Conservation (phyloP, 2,888 invertebrate genomes). For the Tenodera sinensis region DNA sequence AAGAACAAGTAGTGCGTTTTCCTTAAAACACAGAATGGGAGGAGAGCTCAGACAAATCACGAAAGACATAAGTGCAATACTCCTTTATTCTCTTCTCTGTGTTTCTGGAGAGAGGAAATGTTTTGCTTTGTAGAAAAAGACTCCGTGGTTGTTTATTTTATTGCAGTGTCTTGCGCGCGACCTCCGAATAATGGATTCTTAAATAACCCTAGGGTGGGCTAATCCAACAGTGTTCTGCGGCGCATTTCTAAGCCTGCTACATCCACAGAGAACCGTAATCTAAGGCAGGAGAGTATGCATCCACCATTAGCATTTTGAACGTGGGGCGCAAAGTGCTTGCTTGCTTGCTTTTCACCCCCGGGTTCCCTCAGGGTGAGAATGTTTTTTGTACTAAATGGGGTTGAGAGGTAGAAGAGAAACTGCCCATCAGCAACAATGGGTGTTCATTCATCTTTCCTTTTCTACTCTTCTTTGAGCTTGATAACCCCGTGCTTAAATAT, state of each 20-base stretch:
- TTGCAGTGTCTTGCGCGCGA: not conserved
- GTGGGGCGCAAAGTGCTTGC: not conserved
- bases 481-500: not conserved
- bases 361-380: not conserved
- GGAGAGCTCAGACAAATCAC: too few species aligned
- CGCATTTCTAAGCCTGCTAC: too few species aligned
- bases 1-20: too few species aligned
- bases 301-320: not conserved
- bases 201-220: not conserved
- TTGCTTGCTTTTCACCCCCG: not conserved
- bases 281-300: too few species aligned
- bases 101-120: not conserved
- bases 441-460: not conserved
- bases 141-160: not conserved
- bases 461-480: not conserved
- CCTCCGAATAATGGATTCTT: not conserved
- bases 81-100: not conserved
- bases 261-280: too few species aligned
- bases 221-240: not conserved
- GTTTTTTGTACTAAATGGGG: not conserved
- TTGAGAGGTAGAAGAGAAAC: not conserved
- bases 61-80: not conserved
- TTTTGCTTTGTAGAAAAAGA: not conserved
- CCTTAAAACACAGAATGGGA: too few species aligned
- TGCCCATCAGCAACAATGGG: not conserved